These are phyloP conservation scores for Gonioctena quinquepunctata DNA, from an alignment of 1,140 invertebrate genomes.

Conservation along the genomic window DNA sequence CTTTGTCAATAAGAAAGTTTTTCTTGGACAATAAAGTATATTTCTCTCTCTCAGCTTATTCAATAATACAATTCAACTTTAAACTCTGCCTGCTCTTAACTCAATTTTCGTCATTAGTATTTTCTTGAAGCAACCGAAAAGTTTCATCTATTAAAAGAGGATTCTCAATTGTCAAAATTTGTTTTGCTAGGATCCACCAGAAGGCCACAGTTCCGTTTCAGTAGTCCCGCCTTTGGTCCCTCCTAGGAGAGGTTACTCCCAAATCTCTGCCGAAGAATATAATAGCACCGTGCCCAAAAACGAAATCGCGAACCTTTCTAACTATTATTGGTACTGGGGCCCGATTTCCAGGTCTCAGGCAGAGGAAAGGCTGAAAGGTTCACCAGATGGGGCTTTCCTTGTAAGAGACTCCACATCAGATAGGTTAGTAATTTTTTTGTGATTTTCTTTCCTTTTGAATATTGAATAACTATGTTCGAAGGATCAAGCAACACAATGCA, in stretches of 20 bases:
- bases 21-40: no score
- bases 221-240: background rate
- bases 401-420: conserved; percentile 77
- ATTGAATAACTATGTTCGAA: no score
- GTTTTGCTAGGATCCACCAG: background rate
- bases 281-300: conserved; percentile 29
- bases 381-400: conserved; percentile 78
- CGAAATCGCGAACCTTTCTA: conserved; percentile 38
- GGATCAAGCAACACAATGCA: no score
- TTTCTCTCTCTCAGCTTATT: no score
- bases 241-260: conserved; percentile 7
- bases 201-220: background rate
- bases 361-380: conserved; percentile 61
- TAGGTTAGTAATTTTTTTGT: conserved; percentile 57
- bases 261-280: conserved; percentile 2
- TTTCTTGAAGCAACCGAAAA: no score
- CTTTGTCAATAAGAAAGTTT: no score
- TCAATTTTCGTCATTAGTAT: no score
- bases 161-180: background rate
- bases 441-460: no score
- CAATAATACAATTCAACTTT: no score
- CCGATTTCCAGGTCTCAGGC: conserved; percentile 57
- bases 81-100: no score
- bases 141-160: no score
- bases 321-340: conserved; percentile 60